Base-by-base conservation (phyloP, 2,888 invertebrate genomes). In the Eucriotettix oculatus region DNA sequence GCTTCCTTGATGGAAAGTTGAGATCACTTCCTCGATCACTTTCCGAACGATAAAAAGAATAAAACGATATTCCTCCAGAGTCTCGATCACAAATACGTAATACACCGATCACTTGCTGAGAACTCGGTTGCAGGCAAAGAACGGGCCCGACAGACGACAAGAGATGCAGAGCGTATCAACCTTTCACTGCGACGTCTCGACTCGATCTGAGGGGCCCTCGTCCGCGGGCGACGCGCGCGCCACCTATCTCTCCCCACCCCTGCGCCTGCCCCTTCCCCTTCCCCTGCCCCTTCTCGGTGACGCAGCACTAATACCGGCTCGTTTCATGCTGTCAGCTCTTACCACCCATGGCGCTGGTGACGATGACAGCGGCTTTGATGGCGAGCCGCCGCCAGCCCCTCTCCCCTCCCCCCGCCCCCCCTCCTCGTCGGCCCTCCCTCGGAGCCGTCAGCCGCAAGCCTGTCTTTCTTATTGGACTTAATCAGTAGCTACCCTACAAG, bases 301-400 rank as follows among this genome's bases (percentile, higher is more conserved):
- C 74, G 73, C 72, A 74, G 75, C 73, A 73, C 69, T 73, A 74
- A 74, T 73, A 69, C 73, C 71, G 70, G 72, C 72, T 71, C 73
- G 72, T 73, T 72, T 71, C 70, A 68, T 69, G 69, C 68, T 71
- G 73, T 73, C 74, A 71, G 71, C 71, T 71, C 67, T 70, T 74
- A 72, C 76, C 76, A 75, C 76, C 76, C 76, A 75, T 74, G 73
- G 73, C 69, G 76, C 68, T 71, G 70, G 74, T 73, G 75, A 74
- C 73, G 75, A 74, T 74, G 75, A 75, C 74, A 73, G 73, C 71
- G 66, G 63, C 73, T 74, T 75, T 74, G 73, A 73, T 69, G 67
- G 68, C 63, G 68, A 71, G 68, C 69, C 64, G 69, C 72, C 73
- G 71, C 68, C 68, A 64, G 63, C 66, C 66, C 68, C 65, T 62